Evolutionary conservation across 2,888 invertebrate species (phyloP).

Genomic region (Oscheius myriophilus): DNA sequence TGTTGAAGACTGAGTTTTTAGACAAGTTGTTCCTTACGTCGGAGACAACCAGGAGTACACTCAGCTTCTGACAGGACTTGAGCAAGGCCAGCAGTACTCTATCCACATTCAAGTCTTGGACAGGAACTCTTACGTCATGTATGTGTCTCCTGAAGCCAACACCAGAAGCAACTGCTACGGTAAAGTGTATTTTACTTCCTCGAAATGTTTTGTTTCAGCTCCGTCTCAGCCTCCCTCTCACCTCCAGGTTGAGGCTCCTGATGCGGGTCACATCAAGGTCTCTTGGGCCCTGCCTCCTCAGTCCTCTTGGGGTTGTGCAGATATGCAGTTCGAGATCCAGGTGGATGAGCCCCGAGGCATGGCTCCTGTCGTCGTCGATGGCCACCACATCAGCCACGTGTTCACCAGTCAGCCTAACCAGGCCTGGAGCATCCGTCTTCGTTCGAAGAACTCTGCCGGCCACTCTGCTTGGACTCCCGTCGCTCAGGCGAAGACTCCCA

Average conservation of each 20-base stretch:
- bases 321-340: constrained; percentile 59
- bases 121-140: constrained; percentile 69
- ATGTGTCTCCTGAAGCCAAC: constrained; percentile 62
- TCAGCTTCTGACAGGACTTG: constrained; percentile 62
- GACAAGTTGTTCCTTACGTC: constrained; percentile 67
- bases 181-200: constrained; percentile 21
- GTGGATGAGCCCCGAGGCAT: constrained; percentile 65
- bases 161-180: constrained; percentile 61
- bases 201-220: constrained; percentile 45
- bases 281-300: constrained; percentile 58
- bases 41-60: constrained; percentile 68
- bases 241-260: constrained; percentile 61
- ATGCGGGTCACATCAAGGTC: constrained; percentile 61
- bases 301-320: constrained; percentile 63
- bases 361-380: constrained; percentile 57
- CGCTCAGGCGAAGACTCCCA: constrained; percentile 57
- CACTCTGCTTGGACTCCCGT: constrained; percentile 66
- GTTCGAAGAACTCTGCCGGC: constrained; percentile 67
- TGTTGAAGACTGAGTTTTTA: constrained; percentile 38
- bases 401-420: constrained; percentile 67
- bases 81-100: constrained; percentile 59
- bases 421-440: constrained; percentile 63
- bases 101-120: constrained; percentile 67
- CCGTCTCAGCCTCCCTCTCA: constrained; percentile 68
- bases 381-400: constrained; percentile 65